Evolutionary conservation across 1,140 invertebrate genomes (phyloP).

Genomic region (Lucilia sericata): DNA sequence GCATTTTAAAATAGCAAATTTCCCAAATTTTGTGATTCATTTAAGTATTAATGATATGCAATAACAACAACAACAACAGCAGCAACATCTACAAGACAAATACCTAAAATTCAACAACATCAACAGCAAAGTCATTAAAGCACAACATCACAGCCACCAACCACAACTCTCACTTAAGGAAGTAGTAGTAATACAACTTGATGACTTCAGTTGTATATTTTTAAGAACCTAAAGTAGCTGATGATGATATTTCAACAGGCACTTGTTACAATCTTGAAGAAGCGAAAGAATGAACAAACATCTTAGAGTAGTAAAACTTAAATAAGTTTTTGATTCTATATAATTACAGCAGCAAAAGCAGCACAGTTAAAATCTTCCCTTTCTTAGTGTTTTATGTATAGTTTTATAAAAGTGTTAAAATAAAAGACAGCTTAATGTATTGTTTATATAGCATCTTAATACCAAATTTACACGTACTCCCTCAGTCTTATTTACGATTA

Average conservation of each 20-base stretch:
- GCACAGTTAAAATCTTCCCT: neutral
- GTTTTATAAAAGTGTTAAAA: constrained; percentile 15
- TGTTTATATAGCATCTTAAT: neutral
- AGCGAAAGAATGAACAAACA: neutral
- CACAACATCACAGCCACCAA: neutral
- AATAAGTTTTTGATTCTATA: neutral
- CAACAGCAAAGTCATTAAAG: neutral
- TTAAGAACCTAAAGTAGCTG: neutral
- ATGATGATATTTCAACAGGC: neutral
- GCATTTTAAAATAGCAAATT: neutral
- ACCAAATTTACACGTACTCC: neutral
- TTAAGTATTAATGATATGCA: constrained; percentile 24
- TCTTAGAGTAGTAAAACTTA: neutral
- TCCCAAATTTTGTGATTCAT: neutral
- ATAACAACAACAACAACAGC: neutral
- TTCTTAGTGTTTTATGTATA: neutral
- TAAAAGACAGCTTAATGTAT: constrained; percentile 23
- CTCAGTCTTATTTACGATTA: neutral
- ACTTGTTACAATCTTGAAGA: neutral
- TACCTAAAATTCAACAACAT: neutral
- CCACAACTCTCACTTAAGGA: neutral
- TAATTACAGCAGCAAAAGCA: neutral
- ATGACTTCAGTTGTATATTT: neutral
- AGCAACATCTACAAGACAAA: neutral
- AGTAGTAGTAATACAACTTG: neutral